Base-by-base conservation (phyloP, 1,140 invertebrate genomes). In the Nautilus pompilius region DNA sequence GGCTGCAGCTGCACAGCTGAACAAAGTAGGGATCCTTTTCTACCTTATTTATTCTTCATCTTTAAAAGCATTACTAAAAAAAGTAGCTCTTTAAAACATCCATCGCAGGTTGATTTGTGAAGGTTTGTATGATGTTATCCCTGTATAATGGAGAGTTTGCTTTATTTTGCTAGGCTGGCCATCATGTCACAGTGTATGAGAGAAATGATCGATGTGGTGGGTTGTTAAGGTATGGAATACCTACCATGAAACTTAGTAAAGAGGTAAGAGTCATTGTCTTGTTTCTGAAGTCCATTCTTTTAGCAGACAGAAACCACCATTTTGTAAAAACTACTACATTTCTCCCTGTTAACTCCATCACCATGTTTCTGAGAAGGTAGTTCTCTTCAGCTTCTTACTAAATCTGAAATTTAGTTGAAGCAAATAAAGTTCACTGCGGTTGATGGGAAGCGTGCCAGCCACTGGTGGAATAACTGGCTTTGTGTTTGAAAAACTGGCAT, bases 221-320 rank as follows among this genome's bases (percentile, higher is more conserved):
- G 1, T 85, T 99, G 5, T 84, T 99, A 10, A 92, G 96, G 76
- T 99, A 99, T 82, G 96, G 96, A 56, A 99, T 99, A 75, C 96
- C 96, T 32, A 95, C 93, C 0, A 98, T 99, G 94, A 99, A 99
- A 83, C 85, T 98, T 0, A 90, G 90, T 63, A 98, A 98, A 82
- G 88, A 91, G 66, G 92, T 96, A 61, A 63, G 74, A n/a, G n/a
- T n/a, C n/a, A n/a, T 24, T 29, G 29, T 29, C 29, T 34, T 24
- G 20, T 24, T 5, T 28, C n/a, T n/a, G n/a, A 41, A 41, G n/a
- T 41, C n/a, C 36, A 41, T 41, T 41, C 36, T 13, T 41, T 13
- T 41, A 13, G 10, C n/a, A n/a, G n/a, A 10, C 10, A n/a, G n/a
- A 41, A 41, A 41, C n/a, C 36, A 41, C n/a, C n/a, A n/a, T n/a